phyloP scores from a whole-genome alignment of 2,888 invertebrate species.

The Platypus cylindrus region DNA sequence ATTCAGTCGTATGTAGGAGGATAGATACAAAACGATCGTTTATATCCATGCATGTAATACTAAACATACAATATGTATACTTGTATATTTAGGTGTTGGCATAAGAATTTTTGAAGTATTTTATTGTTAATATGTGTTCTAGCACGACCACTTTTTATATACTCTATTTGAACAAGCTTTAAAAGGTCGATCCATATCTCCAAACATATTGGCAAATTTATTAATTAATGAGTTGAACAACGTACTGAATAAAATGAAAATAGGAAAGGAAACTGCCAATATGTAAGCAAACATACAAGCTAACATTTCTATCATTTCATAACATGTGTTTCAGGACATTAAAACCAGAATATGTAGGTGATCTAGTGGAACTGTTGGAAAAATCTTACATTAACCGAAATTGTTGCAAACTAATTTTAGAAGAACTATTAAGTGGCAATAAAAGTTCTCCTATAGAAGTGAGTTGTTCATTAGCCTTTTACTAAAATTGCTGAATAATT shows the following conservation, averaged over 20 bases:
- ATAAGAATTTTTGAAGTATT: slow-evolving; percentile 1
- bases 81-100: no score
- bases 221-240: slow-evolving; percentile 57
- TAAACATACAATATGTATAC: no score
- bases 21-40: no score
- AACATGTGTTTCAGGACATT: slow-evolving; percentile 34
- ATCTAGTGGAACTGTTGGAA: slow-evolving; percentile 50
- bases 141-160: slow-evolving; percentile 47
- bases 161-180: slow-evolving; percentile 45
- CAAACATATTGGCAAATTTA: slow-evolving; percentile 52
- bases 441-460: slow-evolving; percentile 34
- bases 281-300: slow-evolving; percentile 38
- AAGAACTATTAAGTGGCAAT: slow-evolving; percentile 36
- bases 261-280: slow-evolving; percentile 42
- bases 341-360: slow-evolving; percentile 42
- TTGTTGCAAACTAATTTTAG: slow-evolving; percentile 41
- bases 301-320: slow-evolving; percentile 6
- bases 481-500: no score
- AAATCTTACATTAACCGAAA: slow-evolving; percentile 48
- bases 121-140: slow-evolving; percentile 20
- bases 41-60: no score
- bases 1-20: no score
- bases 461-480: slow-evolving; percentile 10
- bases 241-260: slow-evolving; percentile 50
- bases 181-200: slow-evolving; percentile 35